These are phyloP conservation scores for Anolis sagrei DNA, from an alignment of 2,113 vertebrate species.

Conservation along the genomic window DNA sequence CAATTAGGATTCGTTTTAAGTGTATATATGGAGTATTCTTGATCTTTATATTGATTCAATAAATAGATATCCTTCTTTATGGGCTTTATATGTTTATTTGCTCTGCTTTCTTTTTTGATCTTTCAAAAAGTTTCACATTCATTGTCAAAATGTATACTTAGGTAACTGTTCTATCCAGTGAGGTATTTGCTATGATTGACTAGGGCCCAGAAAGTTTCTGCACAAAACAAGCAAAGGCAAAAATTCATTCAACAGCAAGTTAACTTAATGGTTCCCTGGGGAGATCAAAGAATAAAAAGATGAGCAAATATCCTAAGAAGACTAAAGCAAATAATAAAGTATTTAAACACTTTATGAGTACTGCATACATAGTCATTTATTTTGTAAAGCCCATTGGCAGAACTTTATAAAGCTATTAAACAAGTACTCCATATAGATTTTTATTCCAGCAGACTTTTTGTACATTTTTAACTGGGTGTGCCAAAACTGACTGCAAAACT, in stretches of 20 bases:
- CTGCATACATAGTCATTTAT: slow-evolving; percentile 2
- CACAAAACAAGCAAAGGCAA: not conserved
- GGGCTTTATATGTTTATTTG: not conserved
- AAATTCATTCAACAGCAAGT: slow-evolving; percentile 14
- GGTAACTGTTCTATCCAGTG: not conserved
- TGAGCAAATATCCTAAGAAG: slow-evolving; percentile 5
- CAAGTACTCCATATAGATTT: not conserved
- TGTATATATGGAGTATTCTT: not conserved
- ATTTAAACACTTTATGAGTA: slow-evolving; percentile 28
- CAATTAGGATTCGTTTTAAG: not conserved
- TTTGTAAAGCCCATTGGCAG: not conserved
- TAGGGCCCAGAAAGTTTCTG: slow-evolving; percentile 10
- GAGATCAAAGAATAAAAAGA: slow-evolving; percentile 35
- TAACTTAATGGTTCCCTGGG: slow-evolving; percentile 19
- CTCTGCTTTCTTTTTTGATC: slow-evolving; percentile 6
- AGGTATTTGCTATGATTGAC: slow-evolving; percentile 17
- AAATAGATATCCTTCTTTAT: not conserved
- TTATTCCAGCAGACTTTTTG: not conserved
- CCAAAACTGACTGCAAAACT: not conserved
- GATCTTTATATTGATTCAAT: slow-evolving; percentile 5
- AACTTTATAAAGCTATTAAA: slow-evolving; percentile 7
- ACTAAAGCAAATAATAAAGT: slow-evolving; percentile 25
- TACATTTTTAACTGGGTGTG: not conserved
- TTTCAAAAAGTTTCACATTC: slow-evolving; percentile 26
- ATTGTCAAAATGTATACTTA: slow-evolving; percentile 38